Evolutionary conservation across 92 coral and sea anemone species (phyloP).

Genomic region (Epizoanthus scotinus): DNA sequence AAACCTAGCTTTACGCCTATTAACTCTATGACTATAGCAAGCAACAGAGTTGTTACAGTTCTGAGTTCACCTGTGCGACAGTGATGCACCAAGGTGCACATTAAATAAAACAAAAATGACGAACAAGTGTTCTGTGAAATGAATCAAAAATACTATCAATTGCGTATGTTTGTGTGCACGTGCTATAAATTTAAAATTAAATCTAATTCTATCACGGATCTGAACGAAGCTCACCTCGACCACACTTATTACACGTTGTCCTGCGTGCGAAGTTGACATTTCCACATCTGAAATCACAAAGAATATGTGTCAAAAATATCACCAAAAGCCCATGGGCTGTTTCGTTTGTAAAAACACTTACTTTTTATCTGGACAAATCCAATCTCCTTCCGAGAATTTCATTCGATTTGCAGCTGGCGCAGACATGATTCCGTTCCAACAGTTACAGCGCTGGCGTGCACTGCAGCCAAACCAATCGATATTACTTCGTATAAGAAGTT

Average conservation of each 20-base stretch:
- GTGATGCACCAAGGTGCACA: too few relatives aligned
- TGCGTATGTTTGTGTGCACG: too few relatives aligned
- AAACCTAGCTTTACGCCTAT: too few relatives aligned
- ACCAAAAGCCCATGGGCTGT: background rate
- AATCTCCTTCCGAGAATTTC: slow-evolving; percentile 89
- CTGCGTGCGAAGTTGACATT: slow-evolving; percentile 97
- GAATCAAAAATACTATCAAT: too few relatives aligned
- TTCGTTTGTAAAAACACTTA: slow-evolving; percentile 11
- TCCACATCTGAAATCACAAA: slow-evolving; percentile 74
- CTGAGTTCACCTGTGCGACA: too few relatives aligned
- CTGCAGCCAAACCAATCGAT: slow-evolving; percentile 11
- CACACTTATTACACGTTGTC: slow-evolving; percentile 93
- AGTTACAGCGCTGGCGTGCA: background rate
- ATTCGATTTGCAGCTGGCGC: slow-evolving; percentile 55
- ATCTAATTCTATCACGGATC: background rate
- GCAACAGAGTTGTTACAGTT: too few relatives aligned
- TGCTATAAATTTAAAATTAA: background rate
- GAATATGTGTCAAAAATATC: background rate
- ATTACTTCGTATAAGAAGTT: background rate
- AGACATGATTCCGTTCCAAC: background rate
- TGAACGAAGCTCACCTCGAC: slow-evolving; percentile 62
- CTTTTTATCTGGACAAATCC: slow-evolving; percentile 96
- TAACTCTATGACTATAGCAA: too few relatives aligned
- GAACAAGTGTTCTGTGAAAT: too few relatives aligned
- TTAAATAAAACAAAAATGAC: too few relatives aligned